These are phyloP conservation scores for Thalpophila matura DNA, from an alignment of 2,888 invertebrate genomes.

Conservation along the genomic window DNA sequence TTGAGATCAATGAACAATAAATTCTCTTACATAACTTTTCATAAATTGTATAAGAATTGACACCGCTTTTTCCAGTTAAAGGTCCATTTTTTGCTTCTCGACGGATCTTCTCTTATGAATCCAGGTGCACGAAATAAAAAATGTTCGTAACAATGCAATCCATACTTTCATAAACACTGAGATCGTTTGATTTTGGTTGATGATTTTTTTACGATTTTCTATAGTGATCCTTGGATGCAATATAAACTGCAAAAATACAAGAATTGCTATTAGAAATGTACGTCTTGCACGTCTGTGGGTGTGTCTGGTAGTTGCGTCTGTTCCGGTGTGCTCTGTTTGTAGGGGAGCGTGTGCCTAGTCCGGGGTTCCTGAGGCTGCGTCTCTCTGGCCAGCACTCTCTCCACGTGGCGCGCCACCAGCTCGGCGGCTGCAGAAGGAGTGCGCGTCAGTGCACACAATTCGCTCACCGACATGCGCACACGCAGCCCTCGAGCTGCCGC, in stretches of 20 bases:
- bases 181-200: conserved; percentile 73
- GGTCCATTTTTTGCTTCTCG: conserved; percentile 65
- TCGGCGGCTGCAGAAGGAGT: conserved; percentile 89
- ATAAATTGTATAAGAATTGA: conserved; percentile 56
- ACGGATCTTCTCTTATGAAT: conserved; percentile 69
- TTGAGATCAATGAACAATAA: conserved; percentile 88
- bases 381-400: conserved; percentile 90
- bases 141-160: conserved; percentile 76
- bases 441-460: conserved; percentile 85
- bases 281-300: conserved; percentile 92
- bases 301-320: conserved; percentile 89
- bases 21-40: conserved; percentile 71
- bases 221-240: conserved; percentile 16
- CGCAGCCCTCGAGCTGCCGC: conserved; percentile 92
- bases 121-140: conserved; percentile 84
- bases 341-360: conserved; percentile 73
- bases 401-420: conserved; percentile 90
- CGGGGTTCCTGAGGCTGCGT: conserved; percentile 87
- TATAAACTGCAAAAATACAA: conserved; percentile 24
- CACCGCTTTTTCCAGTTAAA: conserved; percentile 46
- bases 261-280: conserved; percentile 86
- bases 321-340: conserved; percentile 78
- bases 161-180: conserved; percentile 72
- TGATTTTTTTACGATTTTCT: conserved; percentile 62
- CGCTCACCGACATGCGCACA: conserved; percentile 84